A percentile compares a stretch with the other conserved stretches of the same genome.
These are phyloP conservation scores for Drosophila athabasca DNA, from an alignment of 1,140 invertebrate genomes.

Conservation along the genomic window DNA sequence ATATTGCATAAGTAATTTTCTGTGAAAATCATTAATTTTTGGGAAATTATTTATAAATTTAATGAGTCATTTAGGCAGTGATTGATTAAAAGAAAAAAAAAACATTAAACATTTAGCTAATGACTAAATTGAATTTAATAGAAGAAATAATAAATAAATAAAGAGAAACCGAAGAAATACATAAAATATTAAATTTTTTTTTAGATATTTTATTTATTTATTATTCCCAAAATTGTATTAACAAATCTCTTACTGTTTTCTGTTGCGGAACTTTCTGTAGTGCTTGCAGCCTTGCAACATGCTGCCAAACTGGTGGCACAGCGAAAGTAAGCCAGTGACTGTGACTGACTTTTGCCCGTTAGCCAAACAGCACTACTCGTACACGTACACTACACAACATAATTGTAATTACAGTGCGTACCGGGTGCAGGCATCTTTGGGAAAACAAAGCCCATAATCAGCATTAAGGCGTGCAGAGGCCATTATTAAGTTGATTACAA, in stretches of 20 bases:
- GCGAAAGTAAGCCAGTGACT: constrained; percentile 32
- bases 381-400: constrained; percentile 16
- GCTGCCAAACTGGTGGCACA: background rate
- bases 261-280: too few relatives aligned
- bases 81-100: too few relatives aligned
- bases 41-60: background rate
- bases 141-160: too few relatives aligned
- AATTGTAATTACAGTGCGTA: constrained; percentile 69
- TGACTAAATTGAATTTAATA: too few relatives aligned
- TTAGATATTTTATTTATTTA: too few relatives aligned
- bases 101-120: too few relatives aligned
- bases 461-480: constrained; percentile 51
- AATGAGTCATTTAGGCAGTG: too few relatives aligned
- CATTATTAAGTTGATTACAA: constrained; percentile 76
- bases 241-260: too few relatives aligned
- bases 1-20: constrained; percentile 29
- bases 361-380: constrained; percentile 5
- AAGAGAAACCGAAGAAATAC: too few relatives aligned
- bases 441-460: constrained; percentile 65
- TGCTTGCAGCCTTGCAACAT: constrained; percentile 5
- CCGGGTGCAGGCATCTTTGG: constrained; percentile 36
- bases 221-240: too few relatives aligned
- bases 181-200: too few relatives aligned
- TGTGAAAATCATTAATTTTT: constrained; percentile 7
- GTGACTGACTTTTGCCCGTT: constrained; percentile 30